Evolutionary conservation across 2,113 vertebrate genomes (phyloP), one percentile per base, ranked within the genome.

Genomic region (Notiomystis cincta): DNA sequence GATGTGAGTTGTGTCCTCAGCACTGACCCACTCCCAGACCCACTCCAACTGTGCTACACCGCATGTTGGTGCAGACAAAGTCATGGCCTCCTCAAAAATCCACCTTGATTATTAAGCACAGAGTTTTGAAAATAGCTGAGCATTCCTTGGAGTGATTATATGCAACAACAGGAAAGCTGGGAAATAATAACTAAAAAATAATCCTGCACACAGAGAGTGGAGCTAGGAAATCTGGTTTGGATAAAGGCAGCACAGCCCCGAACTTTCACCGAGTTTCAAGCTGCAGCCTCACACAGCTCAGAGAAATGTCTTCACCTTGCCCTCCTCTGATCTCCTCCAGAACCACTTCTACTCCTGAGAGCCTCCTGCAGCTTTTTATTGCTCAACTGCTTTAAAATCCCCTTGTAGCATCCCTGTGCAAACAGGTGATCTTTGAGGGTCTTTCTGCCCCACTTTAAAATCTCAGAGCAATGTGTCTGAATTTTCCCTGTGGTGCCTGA

Each of bases 141-240:
- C 47, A 42, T 88, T 90, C 50, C 50, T 90, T 21, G 1, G 27
- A 80, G n/a, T 0, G 1, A 62, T 72, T 70, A 35, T 31, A 28
- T 54, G 58, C 19, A 76, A 30, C 37, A 45, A 61, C 25, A 65
- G 16, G 18, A 91, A 88, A 86, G 42, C 31, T 92, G 65, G 51
- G 50, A 88, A 93, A 85, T 53, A 87, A 85, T 65, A 94, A 64
- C 57, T 44, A 13, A 85, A 72, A 56, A 35, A 15, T 83, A 93
- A 80, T 82, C 61, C 66, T 92, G n/a, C 37, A 80, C 50, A 53
- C 16, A 53, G 56, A 77, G 35, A 79, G 4, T 27, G 38, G 83
- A 86, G 57, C 50, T 95, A 69, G 54, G 50, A 95, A 92, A 90
- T 95, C 67, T 95, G 92, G 7, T 86, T 96, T 93, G 62, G 58